A percentile compares a stretch with the other conserved stretches of the same genome.
phyloP scores from a whole-genome alignment of 2,113 vertebrate species.

The Globicephala melas region DNA sequence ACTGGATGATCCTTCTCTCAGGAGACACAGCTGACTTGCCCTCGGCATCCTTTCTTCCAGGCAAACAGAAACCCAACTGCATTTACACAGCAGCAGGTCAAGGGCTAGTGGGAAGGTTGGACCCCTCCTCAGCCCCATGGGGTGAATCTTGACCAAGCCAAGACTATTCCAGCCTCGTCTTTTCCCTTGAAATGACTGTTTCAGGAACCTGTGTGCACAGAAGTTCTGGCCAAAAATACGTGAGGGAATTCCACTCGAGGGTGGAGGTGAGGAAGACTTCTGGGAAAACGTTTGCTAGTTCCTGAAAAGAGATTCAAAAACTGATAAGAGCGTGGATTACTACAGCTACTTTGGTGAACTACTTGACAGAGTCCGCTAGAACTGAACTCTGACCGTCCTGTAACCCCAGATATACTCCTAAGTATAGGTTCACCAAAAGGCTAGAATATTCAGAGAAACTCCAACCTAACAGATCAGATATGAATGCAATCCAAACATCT shows the following conservation, averaged over 20 bases:
- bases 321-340: background rate
- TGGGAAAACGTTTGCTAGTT: background rate
- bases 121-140: background rate
- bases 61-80: rapidly evolving
- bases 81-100: background rate
- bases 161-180: background rate
- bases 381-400: background rate
- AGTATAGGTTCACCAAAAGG: background rate
- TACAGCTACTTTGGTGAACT: background rate
- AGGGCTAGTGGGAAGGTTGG: background rate
- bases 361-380: background rate
- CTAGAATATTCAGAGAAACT: background rate
- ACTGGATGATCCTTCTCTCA: background rate
- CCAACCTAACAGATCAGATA: background rate
- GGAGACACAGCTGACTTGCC: background rate
- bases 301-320: background rate
- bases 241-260: background rate
- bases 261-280: background rate
- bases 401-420: background rate
- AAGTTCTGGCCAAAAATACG: background rate
- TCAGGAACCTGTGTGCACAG: background rate
- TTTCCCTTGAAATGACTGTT: background rate
- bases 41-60: background rate
- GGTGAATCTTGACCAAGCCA: background rate
- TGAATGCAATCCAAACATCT: background rate